Percentiles rank a stretch among this genome's conserved stretches.
phyloP scores from a whole-genome alignment of 1,140 invertebrate genomes.

The Triops longicaudatus region DNA sequence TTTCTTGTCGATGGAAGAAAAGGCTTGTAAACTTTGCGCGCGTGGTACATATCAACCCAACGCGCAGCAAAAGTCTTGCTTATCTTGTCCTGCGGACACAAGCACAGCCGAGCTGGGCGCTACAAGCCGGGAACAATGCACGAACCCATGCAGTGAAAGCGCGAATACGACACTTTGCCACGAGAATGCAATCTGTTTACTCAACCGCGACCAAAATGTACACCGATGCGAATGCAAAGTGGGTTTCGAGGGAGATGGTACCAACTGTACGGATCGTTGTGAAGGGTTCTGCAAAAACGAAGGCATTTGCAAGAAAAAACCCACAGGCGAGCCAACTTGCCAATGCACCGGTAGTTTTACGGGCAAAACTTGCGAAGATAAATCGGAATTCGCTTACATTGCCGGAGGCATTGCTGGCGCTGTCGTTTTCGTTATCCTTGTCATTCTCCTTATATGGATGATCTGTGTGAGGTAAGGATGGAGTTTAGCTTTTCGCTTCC shows the following conservation, averaged over 20 bases:
- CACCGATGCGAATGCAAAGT: conserved; percentile 90
- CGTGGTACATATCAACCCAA: conserved; percentile 89
- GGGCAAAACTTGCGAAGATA: conserved; percentile 78
- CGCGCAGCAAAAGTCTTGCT: conserved; percentile 76
- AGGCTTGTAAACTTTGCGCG: conserved; percentile 78
- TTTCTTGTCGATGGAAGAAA: conserved; percentile 41
- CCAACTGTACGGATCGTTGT: conserved; percentile 64
- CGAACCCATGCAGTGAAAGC: conserved; percentile 75
- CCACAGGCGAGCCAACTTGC: conserved; percentile 60
- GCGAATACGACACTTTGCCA: conserved; percentile 77
- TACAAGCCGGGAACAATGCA: conserved; percentile 68
- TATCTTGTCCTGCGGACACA: conserved; percentile 83
- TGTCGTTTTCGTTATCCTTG: conserved; percentile 82
- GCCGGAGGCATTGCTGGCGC: conserved; percentile 84
- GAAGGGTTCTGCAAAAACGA: conserved; percentile 82
- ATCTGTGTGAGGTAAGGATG: conserved; percentile 71
- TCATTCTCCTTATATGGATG: conserved; percentile 92
- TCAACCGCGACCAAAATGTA: conserved; percentile 72
- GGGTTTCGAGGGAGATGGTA: conserved; percentile 82
- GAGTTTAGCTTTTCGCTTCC: background rate
- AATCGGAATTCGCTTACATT: conserved; percentile 89
- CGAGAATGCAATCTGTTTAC: conserved; percentile 75
- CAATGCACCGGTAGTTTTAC: conserved; percentile 84
- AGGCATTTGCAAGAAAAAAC: conserved; percentile 77
- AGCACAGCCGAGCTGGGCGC: conserved; percentile 74